Evolutionary conservation across 2,113 vertebrate species (phyloP).

Genomic region (Hypomesus transpacificus): DNA sequence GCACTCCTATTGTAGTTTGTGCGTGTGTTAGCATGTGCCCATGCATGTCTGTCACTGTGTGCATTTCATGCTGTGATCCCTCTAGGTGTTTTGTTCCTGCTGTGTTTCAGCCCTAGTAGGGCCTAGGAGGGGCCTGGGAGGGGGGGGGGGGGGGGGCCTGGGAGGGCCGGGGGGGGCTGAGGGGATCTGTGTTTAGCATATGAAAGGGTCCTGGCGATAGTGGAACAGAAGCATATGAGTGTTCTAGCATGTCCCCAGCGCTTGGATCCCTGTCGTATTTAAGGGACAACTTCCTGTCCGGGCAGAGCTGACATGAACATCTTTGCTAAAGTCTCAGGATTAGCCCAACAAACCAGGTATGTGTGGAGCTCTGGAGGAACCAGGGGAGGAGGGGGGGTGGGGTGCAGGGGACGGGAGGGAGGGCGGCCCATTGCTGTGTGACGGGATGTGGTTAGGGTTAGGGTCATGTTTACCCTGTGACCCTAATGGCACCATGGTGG

Average conservation of each 20-base stretch:
- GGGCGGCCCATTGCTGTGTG: neutral
- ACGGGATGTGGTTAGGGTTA: too few relatives aligned
- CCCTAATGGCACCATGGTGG: neutral
- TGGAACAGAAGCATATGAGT: conserved; percentile 56
- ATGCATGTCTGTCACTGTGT: neutral
- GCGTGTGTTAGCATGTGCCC: neutral
- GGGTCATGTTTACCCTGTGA: neutral
- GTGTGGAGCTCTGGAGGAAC: conserved; percentile 37
- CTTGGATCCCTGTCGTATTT: conserved; percentile 64
- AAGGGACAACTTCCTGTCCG: conserved; percentile 60
- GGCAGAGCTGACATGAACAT: conserved; percentile 75
- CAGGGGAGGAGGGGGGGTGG: conserved; percentile 31
- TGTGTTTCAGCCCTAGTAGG: too few relatives aligned
- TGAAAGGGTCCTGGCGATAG: conserved; percentile 52
- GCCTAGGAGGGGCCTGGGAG: neutral
- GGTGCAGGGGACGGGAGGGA: conserved; percentile 8
- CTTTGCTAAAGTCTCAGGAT: conserved; percentile 74
- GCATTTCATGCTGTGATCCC: too few relatives aligned
- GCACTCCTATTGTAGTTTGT: neutral
- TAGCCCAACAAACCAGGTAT: conserved; percentile 76
- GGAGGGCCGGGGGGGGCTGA: conserved; percentile 7
- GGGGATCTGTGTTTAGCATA: conserved; percentile 66
- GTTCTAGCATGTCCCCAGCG: conserved; percentile 58
- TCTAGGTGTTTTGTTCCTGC: too few relatives aligned
- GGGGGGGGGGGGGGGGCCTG: conserved; percentile 19